These are phyloP conservation scores for Grapholita molesta DNA, from an alignment of 1,140 invertebrate species.

Conservation along the genomic window DNA sequence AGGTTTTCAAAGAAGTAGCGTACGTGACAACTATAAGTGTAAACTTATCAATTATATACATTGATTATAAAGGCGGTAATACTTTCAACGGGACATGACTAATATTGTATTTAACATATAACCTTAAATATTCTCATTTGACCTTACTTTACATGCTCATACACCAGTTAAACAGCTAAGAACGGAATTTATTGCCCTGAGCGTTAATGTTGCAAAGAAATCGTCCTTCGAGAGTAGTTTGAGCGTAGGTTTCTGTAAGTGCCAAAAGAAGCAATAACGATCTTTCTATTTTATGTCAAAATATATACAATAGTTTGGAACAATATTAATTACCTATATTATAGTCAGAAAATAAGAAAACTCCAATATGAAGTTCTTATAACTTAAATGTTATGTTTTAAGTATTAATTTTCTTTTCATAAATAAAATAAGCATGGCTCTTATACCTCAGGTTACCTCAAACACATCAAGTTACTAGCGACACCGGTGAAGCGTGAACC, in stretches of 20 bases:
- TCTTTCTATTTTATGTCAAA: no score
- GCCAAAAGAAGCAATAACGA: background rate
- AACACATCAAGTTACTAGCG: background rate
- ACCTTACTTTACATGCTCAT: background rate
- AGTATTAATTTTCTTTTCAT: background rate
- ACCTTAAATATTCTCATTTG: background rate
- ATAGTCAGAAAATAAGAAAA: no score
- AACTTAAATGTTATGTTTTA: no score
- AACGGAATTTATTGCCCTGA: conserved; percentile 6
- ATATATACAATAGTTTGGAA: no score
- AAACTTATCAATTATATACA: background rate
- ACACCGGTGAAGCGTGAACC: conserved; percentile 3
- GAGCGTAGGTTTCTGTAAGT: background rate
- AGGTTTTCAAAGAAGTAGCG: no score
- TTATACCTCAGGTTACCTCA: background rate
- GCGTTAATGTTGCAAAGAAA: background rate
- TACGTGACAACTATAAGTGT: background rate
- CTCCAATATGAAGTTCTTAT: no score
- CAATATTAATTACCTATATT: no score
- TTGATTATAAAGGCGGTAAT: background rate
- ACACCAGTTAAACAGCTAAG: conserved; percentile 2
- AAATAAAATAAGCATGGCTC: background rate
- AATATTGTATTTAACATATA: background rate
- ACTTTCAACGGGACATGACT: background rate
- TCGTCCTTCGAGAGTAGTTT: background rate